A percentile compares a stretch with the other conserved stretches of the same genome.
These are phyloP conservation scores for Oxycera nigricornis DNA, from an alignment of 2,888 invertebrate genomes.

Conservation along the genomic window DNA sequence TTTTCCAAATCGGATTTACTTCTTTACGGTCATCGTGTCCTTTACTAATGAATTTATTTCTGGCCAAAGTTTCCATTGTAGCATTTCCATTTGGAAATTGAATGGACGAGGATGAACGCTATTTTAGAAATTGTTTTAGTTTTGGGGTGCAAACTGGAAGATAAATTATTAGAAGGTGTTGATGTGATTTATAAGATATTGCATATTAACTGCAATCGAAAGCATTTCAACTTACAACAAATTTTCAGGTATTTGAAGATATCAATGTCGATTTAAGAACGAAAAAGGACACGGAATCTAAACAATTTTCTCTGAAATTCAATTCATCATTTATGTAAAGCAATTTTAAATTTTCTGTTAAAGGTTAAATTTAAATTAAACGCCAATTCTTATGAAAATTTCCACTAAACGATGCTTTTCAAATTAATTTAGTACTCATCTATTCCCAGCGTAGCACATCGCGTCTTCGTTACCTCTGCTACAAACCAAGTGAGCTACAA, in stretches of 20 bases:
- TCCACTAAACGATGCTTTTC: neutral
- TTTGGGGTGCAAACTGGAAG: too few species aligned
- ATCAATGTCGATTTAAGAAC: too few species aligned
- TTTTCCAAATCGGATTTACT: slow-evolving; percentile 37
- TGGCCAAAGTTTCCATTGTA: slow-evolving; percentile 3
- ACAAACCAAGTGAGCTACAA: neutral
- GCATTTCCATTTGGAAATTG: slow-evolving; percentile 24
- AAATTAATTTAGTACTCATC: neutral
- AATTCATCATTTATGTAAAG: too few species aligned
- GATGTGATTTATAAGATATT: too few species aligned
- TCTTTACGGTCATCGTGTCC: slow-evolving; percentile 12
- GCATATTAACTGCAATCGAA: neutral
- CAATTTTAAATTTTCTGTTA: too few species aligned
- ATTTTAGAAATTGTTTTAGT: neutral
- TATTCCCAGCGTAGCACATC: neutral
- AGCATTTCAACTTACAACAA: neutral
- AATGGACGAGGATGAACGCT: neutral
- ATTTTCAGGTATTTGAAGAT: neutral
- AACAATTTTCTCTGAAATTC: too few species aligned
- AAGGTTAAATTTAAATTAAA: neutral
- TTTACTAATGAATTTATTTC: slow-evolving; percentile 31
- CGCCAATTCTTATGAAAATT: neutral
- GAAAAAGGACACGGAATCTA: too few species aligned
- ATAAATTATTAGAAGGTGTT: too few species aligned
- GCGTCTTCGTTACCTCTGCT: too few species aligned